A percentile compares a stretch with the other conserved stretches of the same genome.
These are phyloP conservation scores for Cactoblastis cactorum DNA, from an alignment of 2,888 invertebrate species.

Conservation along the genomic window DNA sequence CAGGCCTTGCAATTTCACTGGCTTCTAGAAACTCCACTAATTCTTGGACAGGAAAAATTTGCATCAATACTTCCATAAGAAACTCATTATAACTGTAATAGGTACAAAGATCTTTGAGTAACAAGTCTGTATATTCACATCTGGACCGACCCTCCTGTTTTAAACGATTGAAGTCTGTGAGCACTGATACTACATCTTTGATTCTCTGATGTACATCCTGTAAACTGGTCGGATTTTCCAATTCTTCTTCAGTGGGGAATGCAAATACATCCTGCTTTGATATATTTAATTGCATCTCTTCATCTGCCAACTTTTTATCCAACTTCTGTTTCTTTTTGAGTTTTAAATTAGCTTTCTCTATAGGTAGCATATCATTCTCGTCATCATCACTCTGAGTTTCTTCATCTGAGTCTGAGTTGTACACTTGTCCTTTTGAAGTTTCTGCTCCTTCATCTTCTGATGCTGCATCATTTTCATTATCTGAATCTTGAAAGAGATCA, in stretches of 20 bases:
- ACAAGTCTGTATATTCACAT: constrained; percentile 88
- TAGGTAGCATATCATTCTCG: constrained; percentile 87
- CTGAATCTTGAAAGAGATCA: constrained; percentile 74
- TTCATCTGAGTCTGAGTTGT: constrained; percentile 58
- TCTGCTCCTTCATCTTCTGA: constrained; percentile 51
- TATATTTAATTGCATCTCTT: constrained; percentile 90
- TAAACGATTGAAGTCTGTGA: constrained; percentile 87
- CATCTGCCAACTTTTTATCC: constrained; percentile 86
- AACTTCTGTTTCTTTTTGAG: constrained; percentile 85
- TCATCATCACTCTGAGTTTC: constrained; percentile 46
- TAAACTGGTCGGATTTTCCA: constrained; percentile 85
- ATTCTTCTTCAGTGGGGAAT: constrained; percentile 88
- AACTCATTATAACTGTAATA: constrained; percentile 99
- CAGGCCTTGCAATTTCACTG: constrained; percentile 95
- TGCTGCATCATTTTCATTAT: constrained; percentile 52
- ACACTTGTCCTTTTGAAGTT: constrained; percentile 45
- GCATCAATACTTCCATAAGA: constrained; percentile 94
- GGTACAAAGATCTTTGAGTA: constrained; percentile 91
- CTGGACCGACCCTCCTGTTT: constrained; percentile 85
- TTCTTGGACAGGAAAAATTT: constrained; percentile 92
- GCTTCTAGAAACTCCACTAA: constrained; percentile 97
- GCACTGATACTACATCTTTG: constrained; percentile 88
- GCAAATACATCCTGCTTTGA: constrained; percentile 86
- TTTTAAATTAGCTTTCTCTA: constrained; percentile 90
- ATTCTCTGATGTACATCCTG: constrained; percentile 94